Percentiles rank a stretch among this genome's conserved stretches.
These are phyloP conservation scores for Tachycineta bicolor DNA, from an alignment of 2,113 vertebrate genomes.

Conservation along the genomic window DNA sequence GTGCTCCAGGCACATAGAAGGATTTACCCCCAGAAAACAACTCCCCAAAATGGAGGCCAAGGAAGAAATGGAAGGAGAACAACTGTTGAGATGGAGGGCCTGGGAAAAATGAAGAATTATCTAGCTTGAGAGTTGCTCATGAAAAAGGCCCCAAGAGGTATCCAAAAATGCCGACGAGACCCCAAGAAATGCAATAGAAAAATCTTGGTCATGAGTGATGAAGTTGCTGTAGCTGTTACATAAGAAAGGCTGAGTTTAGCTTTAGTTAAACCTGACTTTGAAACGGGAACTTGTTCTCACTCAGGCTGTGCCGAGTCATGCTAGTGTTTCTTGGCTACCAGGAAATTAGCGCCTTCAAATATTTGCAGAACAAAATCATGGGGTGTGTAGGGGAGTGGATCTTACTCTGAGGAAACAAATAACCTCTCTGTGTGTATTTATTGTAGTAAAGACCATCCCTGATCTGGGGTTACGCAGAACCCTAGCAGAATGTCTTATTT, in stretches of 20 bases:
- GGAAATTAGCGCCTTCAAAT: conserved; percentile 7
- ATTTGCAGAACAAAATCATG: background rate
- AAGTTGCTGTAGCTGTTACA: background rate
- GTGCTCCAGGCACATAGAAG: background rate
- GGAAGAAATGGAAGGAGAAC: background rate
- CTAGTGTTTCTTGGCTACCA: background rate
- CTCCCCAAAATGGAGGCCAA: background rate
- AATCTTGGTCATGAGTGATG: background rate
- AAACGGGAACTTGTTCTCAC: background rate
- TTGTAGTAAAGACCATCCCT: background rate
- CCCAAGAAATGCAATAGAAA: background rate
- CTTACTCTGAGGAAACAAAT: background rate
- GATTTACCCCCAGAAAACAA: background rate
- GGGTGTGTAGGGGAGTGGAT: background rate
- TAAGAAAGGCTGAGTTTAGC: background rate
- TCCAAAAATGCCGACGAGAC: background rate
- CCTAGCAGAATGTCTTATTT: background rate
- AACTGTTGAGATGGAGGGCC: background rate
- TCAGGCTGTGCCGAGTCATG: rapidly evolving
- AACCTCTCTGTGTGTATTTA: background rate
- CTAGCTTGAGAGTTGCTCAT: background rate
- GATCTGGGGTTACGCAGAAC: background rate
- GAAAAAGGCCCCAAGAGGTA: background rate
- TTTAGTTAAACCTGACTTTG: background rate
- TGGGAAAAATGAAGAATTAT: background rate